Evolutionary conservation across 1,140 invertebrate species (phyloP).

Genomic region (Andricus grossulariae): DNA sequence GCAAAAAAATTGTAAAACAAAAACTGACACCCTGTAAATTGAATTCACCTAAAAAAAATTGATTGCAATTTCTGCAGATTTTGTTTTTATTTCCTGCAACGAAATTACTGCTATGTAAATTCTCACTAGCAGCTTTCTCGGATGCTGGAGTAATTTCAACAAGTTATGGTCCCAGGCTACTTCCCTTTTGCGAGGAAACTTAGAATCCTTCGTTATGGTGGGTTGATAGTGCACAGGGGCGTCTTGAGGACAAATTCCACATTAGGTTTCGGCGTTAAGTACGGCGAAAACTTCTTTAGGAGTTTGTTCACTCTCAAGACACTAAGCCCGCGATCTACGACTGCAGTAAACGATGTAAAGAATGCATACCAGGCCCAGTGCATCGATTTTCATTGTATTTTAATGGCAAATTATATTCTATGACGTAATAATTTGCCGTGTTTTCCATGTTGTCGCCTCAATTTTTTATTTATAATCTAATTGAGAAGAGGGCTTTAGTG

Average conservation of each 20-base stretch:
- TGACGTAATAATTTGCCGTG: too few relatives aligned
- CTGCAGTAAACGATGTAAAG: conserved; percentile 20
- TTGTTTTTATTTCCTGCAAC: not conserved
- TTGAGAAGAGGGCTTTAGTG: too few relatives aligned
- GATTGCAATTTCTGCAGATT: too few relatives aligned
- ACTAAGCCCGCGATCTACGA: conserved; percentile 34
- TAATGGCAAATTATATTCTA: not conserved
- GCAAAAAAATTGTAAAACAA: too few relatives aligned
- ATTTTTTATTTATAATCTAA: too few relatives aligned
- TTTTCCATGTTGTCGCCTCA: not conserved
- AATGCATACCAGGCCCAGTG: not conserved
- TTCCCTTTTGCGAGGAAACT: not conserved
- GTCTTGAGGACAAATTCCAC: not conserved
- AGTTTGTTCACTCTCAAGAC: conserved; percentile 34
- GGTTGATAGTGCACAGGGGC: not conserved
- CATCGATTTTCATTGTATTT: conserved; percentile 16
- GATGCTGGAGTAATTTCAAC: not conserved
- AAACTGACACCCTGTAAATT: too few relatives aligned
- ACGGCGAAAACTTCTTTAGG: conserved; percentile 33
- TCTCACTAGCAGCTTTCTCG: not conserved
- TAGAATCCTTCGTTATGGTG: not conserved
- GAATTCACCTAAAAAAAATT: too few relatives aligned
- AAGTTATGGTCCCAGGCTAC: not conserved
- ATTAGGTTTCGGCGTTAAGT: conserved; percentile 1
- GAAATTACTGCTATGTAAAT: not conserved